Evolutionary conservation across 1,140 invertebrate genomes (phyloP), one percentile per base, ranked within the genome.

Genomic region (Coelopa frigida): DNA sequence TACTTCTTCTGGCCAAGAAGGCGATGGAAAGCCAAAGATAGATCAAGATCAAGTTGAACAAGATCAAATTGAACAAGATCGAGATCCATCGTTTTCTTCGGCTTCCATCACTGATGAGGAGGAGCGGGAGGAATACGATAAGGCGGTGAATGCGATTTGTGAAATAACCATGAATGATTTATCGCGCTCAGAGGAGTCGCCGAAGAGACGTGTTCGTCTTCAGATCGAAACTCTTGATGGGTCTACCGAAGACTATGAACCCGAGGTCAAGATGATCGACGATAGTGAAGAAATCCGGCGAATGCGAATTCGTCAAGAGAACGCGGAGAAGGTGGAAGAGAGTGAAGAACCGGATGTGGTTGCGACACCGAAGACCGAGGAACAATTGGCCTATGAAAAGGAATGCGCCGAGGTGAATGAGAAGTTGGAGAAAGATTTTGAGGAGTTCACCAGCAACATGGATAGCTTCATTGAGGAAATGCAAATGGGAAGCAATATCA

Each of bases 341-440:
- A 14, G 22, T 1, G 42, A 53, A 12, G 1, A 32, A 18, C 22
- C 48, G 1, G 22, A 49, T 8, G 12, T 11, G 6, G 10, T 22
- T n/a, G n/a, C n/a, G n/a, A n/a, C n/a, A n/a, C n/a, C n/a, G n/a
- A 0, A 22, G n/a, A n/a, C n/a, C 43, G n/a, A n/a, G n/a, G n/a
- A n/a, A n/a, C n/a, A n/a, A n/a, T n/a, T n/a, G n/a, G 15, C 54
- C 1, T 53, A 45, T 2, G 58, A 62, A 7, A 24, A 33, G 15
- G 50, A 61, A 12, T 46, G 58, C 21, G 44, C 8, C 0, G 39
- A 55, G 17, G 55, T 51, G 1, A 59, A 53, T 38, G 46, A 53
- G 1, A 54, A 56, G 32, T 47, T 59, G 14, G 52, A 48, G 4
- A 45, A 49, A 15, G 56, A 65, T 24, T 43, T 66, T 40, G 26